Percentiles rank a stretch among this genome's conserved stretches.
These are phyloP conservation scores for Temnothorax unifasciatus DNA, from an alignment of 2,888 invertebrate species.

Conservation along the genomic window DNA sequence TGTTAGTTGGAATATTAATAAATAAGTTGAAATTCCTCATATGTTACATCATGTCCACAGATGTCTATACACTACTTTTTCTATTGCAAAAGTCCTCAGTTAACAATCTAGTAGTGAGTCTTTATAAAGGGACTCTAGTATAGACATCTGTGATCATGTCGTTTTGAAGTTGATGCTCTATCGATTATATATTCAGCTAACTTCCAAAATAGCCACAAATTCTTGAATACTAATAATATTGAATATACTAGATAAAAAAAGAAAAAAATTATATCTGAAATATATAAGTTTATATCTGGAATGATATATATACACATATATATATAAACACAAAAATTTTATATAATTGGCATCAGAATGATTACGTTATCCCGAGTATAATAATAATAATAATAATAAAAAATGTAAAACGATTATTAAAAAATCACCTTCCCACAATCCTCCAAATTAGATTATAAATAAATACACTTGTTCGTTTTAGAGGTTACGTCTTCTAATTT, in stretches of 20 bases:
- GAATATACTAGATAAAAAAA: too few relatives aligned
- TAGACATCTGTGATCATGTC: too few relatives aligned
- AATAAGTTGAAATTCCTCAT: slow-evolving; percentile 17
- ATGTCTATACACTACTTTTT: too few relatives aligned
- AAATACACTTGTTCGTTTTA: slow-evolving; percentile 12
- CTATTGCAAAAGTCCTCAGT: too few relatives aligned
- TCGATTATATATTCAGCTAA: too few relatives aligned
- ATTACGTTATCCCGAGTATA: background rate
- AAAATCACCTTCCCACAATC: background rate
- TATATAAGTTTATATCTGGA: too few relatives aligned
- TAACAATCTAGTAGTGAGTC: too few relatives aligned
- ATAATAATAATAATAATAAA: background rate
- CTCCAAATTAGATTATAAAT: slow-evolving; percentile 16
- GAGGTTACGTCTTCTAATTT: slow-evolving; percentile 37
- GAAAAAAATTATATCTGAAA: too few relatives aligned
- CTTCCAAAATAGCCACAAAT: too few relatives aligned
- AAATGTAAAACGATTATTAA: background rate
- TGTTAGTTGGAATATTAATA: background rate
- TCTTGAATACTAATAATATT: too few relatives aligned
- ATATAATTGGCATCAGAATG: background rate
- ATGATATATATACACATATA: background rate
- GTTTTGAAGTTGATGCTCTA: too few relatives aligned
- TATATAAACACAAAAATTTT: background rate
- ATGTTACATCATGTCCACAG: background rate
- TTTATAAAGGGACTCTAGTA: too few relatives aligned